phyloP scores from a whole-genome alignment of 2,797 vertebrate genomes.

The Acipenser oxyrinchus region DNA sequence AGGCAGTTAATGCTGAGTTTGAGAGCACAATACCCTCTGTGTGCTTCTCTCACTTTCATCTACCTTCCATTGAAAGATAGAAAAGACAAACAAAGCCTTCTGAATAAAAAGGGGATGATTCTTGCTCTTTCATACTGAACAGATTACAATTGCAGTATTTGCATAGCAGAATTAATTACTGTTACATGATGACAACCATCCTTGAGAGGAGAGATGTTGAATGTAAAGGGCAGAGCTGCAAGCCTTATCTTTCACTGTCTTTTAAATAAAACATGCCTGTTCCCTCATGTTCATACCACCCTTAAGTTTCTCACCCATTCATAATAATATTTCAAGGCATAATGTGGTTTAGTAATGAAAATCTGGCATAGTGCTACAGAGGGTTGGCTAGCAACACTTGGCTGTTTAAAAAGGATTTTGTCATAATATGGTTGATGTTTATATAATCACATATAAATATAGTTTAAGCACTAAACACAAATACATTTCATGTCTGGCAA shows the following conservation, averaged over 20 bases:
- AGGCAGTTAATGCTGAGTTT: background rate
- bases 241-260: background rate
- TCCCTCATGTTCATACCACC: too few relatives aligned
- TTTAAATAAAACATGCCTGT: background rate
- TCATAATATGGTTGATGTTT: background rate
- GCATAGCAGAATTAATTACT: conserved; percentile 5
- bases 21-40: background rate
- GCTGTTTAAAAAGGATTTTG: background rate
- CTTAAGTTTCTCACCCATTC: too few relatives aligned
- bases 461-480: too few relatives aligned
- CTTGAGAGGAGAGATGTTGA: background rate
- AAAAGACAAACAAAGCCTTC: background rate
- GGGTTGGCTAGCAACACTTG: too few relatives aligned
- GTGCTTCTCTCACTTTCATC: background rate
- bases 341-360: too few relatives aligned
- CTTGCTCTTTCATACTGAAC: conserved; percentile 1
- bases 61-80: background rate
- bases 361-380: too few relatives aligned
- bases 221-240: background rate
- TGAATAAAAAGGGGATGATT: conserved; percentile 2
- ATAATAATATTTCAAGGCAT: too few relatives aligned
- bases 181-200: background rate
- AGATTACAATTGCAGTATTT: background rate
- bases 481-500: too few relatives aligned
- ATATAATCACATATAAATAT: too few relatives aligned